Evolutionary conservation across 1,140 invertebrate genomes (phyloP), one percentile per base, ranked within the genome.

Genomic region (Ceratosolen fusciceps): DNA sequence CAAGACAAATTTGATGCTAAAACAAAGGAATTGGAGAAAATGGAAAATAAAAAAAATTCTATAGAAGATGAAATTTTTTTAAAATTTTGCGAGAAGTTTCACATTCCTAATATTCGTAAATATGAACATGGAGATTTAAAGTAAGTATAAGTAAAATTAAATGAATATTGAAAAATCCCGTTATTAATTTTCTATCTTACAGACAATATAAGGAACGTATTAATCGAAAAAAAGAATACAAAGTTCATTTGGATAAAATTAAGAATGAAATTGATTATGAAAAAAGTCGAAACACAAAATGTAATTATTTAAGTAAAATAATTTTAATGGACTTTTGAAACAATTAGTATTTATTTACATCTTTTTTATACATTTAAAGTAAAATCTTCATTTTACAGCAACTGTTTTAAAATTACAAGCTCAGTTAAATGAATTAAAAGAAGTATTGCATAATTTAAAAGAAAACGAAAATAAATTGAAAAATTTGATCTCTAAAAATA

Each of bases 191-290:
- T 58, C 52, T 78, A 56, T 76, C 5, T 58, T 62, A 34, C 26
- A 90, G 95, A 79, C 95, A 95, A 62, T 96, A 98, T 85, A 96
- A 99, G 90, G 97, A 99, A 88, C 91, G 96, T 56, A 95, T 95
- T 77, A 95, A 96, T 83, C 95, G 94, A 83, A 92, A 96, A 81
- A 92, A 97, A 83, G 97, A 99, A 87, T 98, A 98, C 91, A 96
- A 99, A 84, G 96, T 97, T 85, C 97, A 98, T 91, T 96, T 96
- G 83, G 96, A 98, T 91, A 92, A 95, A 82, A 95, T 99, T 80
- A 92, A 94, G 21, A 97, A 96, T 88, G 96, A 98, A 89, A 92
- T 99, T 54, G 96, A 98, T 87, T 99, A 97, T 91, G 97, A 99
- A 89, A 93, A 93, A 73, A 95, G 95, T 29, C 93, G 96, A 72